Base-by-base conservation (phyloP, 2,113 vertebrate species). In the Leptosomus discolor region DNA sequence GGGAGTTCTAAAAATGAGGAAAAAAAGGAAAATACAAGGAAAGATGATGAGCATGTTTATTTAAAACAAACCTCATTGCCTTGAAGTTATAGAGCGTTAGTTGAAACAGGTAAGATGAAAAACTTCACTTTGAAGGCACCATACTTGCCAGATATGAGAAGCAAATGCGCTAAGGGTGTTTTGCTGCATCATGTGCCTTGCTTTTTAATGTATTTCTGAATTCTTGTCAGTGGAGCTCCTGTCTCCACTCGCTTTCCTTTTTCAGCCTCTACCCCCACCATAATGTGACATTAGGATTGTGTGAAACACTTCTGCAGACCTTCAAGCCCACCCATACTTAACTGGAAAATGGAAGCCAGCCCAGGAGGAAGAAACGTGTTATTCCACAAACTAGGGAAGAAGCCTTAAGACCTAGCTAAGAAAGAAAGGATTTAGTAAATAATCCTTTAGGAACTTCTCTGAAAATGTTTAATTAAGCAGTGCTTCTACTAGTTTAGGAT, bases 131-230 rank as follows among this genome's bases (percentile, higher is more conserved):
- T 23, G 34, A 77, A 81, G 37, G 20, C 8, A 90, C 13, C 11
- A 16, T 46, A 48, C 4, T 15, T 75, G 17, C 7, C 30, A 51
- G 23, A 6, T 51, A 21, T 30, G 60, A 71, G 53, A 24, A 71
- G 5, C 0, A 0, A 83, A 82, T 15, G 17, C 0, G 7, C 18
- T 37, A 73, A n/a, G 26, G 32, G 58, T 45, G 20, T 71, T 84
- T 56, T 50, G 15, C 50, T 67, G 22, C 18, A 53, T 67, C 10
- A 13, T 10, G 5, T 67, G 19, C 67, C 36, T 74, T 75, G 5
- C 7, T 85, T 90, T 45, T 79, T 9, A 78, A 45, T 36, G 68
- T 7, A 14, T 29, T 78, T 48, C 45, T 30, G 36, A 74, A 75
- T 57, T 78, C 69, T 30, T 83, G 41, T 53, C 53, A 64, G 7